Evolutionary conservation across 2,797 vertebrate genomes (phyloP).

Genomic region (Chelon auratus): DNA sequence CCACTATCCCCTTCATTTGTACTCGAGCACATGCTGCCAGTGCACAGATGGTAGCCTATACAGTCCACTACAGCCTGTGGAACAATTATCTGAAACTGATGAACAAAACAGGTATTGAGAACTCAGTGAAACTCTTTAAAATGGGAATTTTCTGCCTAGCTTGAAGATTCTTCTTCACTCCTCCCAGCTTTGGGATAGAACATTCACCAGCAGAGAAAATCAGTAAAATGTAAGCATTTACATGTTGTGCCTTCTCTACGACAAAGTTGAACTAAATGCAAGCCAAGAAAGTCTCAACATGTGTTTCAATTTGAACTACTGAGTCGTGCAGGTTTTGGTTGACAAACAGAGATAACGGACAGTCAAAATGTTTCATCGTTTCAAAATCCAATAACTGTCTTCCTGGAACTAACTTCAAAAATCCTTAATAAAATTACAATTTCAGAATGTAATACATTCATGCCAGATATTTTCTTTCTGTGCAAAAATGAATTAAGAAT

Average conservation of each 20-base stretch:
- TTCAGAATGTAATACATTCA: too few relatives aligned
- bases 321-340: not conserved
- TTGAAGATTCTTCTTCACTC: not conserved
- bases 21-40: slow-evolving; percentile 60
- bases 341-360: too few relatives aligned
- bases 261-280: not conserved
- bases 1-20: slow-evolving; percentile 69
- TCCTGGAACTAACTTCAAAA: too few relatives aligned
- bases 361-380: too few relatives aligned
- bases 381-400: too few relatives aligned
- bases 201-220: not conserved
- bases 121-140: slow-evolving; percentile 4
- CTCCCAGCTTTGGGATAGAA: not conserved
- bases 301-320: not conserved
- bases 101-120: slow-evolving; percentile 25
- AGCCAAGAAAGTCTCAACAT: not conserved
- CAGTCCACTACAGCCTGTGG: slow-evolving; percentile 28
- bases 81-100: slow-evolving; percentile 58
- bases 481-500: too few relatives aligned
- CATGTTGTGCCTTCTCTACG: too few relatives aligned
- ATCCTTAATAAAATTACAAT: too few relatives aligned
- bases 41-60: slow-evolving; percentile 71
- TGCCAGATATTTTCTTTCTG: too few relatives aligned
- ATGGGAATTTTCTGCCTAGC: not conserved
- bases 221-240: not conserved